These are phyloP conservation scores for Hyperoplus lanceolatus DNA, from an alignment of 2,797 vertebrate species.

Conservation along the genomic window DNA sequence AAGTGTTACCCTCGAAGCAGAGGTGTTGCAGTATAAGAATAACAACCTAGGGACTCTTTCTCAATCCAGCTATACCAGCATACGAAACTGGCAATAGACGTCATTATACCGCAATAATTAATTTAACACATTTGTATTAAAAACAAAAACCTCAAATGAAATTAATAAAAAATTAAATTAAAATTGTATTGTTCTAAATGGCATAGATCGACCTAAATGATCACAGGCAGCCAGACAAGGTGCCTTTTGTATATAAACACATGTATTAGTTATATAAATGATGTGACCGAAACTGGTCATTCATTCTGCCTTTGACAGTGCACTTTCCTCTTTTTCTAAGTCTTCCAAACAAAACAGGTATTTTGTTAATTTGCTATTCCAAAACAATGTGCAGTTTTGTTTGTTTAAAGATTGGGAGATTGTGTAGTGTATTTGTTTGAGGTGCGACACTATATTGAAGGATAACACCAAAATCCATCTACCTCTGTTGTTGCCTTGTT, in stretches of 20 bases:
- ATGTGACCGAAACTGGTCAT: neutral
- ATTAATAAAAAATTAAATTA: neutral
- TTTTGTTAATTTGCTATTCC: neutral
- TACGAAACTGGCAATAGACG: constrained; percentile 2
- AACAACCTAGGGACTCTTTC: constrained; percentile 9
- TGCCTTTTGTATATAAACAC: neutral
- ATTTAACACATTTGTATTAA: neutral
- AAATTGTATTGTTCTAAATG: neutral
- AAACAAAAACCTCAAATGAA: neutral
- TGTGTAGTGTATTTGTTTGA: neutral
- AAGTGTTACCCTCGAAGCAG: constrained; percentile 36
- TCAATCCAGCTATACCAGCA: neutral
- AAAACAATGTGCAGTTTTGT: neutral
- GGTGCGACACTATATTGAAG: neutral
- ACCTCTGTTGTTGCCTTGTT: constrained; percentile 1
- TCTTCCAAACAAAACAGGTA: neutral
- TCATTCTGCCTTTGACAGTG: neutral
- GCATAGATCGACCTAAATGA: neutral
- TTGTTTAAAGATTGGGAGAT: too few species aligned
- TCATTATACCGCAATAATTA: neutral
- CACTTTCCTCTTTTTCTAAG: neutral
- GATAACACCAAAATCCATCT: constrained; percentile 21
- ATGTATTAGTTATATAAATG: neutral
- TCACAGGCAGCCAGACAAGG: neutral
- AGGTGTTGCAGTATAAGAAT: constrained; percentile 34